These are phyloP conservation scores for Oryzias javanicus DNA, from an alignment of 2,113 vertebrate species.

Conservation along the genomic window DNA sequence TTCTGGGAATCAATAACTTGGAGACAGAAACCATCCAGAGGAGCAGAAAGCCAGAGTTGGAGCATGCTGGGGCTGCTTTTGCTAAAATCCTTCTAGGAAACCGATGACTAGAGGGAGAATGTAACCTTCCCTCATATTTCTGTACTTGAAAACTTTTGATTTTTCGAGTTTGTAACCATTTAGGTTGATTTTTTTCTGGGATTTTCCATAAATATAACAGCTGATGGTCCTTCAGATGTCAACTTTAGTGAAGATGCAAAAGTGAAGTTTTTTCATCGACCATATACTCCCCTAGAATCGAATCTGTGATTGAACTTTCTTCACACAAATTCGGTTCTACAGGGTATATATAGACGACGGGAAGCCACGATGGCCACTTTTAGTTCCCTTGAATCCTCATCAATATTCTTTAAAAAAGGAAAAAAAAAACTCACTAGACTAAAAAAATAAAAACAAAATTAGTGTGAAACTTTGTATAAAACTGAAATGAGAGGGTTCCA, in stretches of 20 bases:
- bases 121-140: constrained; percentile 2
- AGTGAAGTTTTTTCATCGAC: constrained; percentile 99
- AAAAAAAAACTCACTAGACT: not conserved
- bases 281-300: constrained; percentile 99
- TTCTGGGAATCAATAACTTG: constrained; percentile 76
- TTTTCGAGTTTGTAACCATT: constrained; percentile 27
- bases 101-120: not conserved
- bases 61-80: constrained; percentile 15
- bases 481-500: too few species aligned
- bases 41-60: constrained; percentile 46
- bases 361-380: constrained; percentile 23
- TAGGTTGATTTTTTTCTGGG: not conserved
- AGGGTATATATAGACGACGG: constrained; percentile 89
- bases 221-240: constrained; percentile 16
- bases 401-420: not conserved
- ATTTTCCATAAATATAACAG: constrained; percentile 3
- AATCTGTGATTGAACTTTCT: constrained; percentile 97
- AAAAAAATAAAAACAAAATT: too few species aligned
- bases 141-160: constrained; percentile 14
- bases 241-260: constrained; percentile 5
- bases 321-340: constrained; percentile 92
- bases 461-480: too few species aligned
- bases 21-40: constrained; percentile 55
- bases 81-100: constrained; percentile 17
- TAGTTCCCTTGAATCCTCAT: not conserved